These are phyloP conservation scores for Holothuria leucospilota DNA, from an alignment of 53 echinoderm and acorn worm genomes.

Conservation along the genomic window DNA sequence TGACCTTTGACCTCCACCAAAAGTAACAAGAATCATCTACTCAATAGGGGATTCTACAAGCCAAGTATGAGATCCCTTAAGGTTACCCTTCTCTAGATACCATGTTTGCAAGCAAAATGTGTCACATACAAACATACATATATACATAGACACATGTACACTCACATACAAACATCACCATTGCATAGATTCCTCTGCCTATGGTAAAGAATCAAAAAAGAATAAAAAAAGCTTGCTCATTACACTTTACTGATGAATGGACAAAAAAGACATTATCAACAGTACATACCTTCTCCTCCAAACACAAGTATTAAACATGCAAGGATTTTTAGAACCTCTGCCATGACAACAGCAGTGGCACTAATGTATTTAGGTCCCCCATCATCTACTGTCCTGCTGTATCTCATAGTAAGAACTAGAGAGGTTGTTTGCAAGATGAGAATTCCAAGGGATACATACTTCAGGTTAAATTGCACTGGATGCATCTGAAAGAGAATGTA, in stretches of 20 bases:
- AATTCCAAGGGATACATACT: constrained; percentile 87
- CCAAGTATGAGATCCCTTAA: no score
- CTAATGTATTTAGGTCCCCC: constrained; percentile 89
- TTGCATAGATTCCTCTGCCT: no score
- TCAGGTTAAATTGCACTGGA: constrained; percentile 74
- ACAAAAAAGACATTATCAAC: background rate
- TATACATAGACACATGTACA: no score
- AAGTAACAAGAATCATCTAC: no score
- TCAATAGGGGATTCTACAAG: no score
- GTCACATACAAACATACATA: no score
- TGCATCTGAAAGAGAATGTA: constrained; percentile 68
- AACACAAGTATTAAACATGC: constrained; percentile 80
- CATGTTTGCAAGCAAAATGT: no score
- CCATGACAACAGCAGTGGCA: constrained; percentile 91
- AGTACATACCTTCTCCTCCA: constrained; percentile 73
- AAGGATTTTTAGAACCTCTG: constrained; percentile 80
- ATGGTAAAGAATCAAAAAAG: no score
- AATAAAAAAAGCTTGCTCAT: no score
- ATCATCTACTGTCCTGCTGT: constrained; percentile 86
- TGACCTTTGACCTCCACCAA: no score
- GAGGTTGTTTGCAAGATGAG: constrained; percentile 91
- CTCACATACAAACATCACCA: no score
- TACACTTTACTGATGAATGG: background rate
- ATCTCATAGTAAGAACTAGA: constrained; percentile 85
- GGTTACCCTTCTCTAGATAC: no score